Evolutionary conservation across 2,113 vertebrate genomes (phyloP).

Genomic region (Pomatorhinus ruficollis): DNA sequence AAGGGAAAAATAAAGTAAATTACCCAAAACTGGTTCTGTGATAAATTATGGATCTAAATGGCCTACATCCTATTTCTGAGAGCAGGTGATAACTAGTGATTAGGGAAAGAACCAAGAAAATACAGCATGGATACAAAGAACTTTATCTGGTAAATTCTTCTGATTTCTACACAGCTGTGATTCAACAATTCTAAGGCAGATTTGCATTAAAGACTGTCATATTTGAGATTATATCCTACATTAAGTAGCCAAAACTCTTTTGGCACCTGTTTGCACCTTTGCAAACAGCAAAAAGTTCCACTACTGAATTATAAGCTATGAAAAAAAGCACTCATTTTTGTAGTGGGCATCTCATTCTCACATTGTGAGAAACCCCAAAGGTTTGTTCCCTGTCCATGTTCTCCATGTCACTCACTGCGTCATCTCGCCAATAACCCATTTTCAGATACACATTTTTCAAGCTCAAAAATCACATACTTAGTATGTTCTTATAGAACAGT

Average conservation of each 20-base stretch:
- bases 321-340: not conserved
- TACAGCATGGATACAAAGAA: not conserved
- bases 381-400: not conserved
- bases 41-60: not conserved
- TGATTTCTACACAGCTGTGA: fast-evolving
- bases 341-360: not conserved
- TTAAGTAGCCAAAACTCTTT: not conserved
- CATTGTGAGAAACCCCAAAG: not conserved
- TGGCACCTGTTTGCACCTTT: not conserved
- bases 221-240: not conserved
- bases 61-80: not conserved
- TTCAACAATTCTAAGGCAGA: not conserved
- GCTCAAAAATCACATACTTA: not conserved
- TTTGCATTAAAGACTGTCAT: not conserved
- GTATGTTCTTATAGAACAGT: not conserved
- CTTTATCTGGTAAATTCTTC: not conserved
- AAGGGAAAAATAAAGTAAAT: not conserved
- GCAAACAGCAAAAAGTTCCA: not conserved
- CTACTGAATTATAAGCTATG: not conserved
- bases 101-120: not conserved
- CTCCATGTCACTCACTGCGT: not conserved
- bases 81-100: not conserved
- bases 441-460: not conserved
- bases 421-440: not conserved
- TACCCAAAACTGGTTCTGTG: not conserved